Conservation (phyloP, 2,113 vertebrate genomes). For the Copsychus sechellarum region DNA sequence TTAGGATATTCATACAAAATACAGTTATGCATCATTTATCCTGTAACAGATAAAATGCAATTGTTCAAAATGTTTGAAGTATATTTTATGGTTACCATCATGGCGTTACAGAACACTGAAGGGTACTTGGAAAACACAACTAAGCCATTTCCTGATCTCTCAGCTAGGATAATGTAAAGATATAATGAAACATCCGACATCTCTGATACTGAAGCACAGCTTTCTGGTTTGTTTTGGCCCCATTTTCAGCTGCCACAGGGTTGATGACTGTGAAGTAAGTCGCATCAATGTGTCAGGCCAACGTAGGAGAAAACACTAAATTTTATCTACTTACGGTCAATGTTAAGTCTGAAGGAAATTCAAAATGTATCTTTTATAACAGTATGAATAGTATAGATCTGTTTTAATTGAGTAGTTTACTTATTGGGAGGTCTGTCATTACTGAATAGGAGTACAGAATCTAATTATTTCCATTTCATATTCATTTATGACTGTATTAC, state of each 20-base stretch:
- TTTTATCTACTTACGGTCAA: background rate
- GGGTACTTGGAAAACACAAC: background rate
- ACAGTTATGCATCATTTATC: background rate
- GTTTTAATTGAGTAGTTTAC: background rate
- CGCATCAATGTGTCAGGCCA: background rate
- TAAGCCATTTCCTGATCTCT: background rate
- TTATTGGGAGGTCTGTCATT: background rate
- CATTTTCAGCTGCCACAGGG: background rate
- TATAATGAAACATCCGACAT: background rate
- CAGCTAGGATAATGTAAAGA: background rate
- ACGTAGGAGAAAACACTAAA: background rate
- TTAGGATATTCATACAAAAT: background rate
- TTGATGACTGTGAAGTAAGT: background rate
- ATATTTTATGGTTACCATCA: background rate
- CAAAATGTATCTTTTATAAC: background rate
- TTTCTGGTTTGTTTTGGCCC: background rate
- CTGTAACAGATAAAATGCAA: background rate
- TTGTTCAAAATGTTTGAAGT: background rate
- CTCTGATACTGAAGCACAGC: background rate
- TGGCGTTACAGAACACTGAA: background rate
- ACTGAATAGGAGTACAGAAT: background rate
- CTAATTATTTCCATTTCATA: background rate
- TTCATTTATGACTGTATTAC: background rate
- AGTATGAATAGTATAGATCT: background rate
- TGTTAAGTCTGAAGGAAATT: background rate